These are phyloP conservation scores for Drosophila helvetica DNA, from an alignment of 2,888 invertebrate species.

Conservation along the genomic window DNA sequence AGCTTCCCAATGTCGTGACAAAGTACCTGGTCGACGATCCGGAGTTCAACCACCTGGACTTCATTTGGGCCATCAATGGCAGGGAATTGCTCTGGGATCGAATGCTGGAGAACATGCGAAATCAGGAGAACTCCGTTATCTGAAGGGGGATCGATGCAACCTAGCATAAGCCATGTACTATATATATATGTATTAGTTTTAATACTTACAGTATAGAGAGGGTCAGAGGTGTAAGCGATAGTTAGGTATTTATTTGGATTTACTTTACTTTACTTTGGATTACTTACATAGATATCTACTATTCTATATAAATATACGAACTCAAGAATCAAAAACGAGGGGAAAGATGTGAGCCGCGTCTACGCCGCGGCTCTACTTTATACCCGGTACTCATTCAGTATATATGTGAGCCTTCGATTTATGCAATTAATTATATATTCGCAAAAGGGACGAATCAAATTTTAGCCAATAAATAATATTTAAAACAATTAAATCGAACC, in stretches of 20 bases:
- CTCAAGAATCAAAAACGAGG: no score
- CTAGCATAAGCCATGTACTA: not conserved
- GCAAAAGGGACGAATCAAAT: no score
- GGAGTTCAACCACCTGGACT: constrained; percentile 89
- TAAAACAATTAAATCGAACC: no score
- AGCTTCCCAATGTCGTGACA: constrained; percentile 80
- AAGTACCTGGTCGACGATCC: constrained; percentile 86
- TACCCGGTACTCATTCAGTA: no score
- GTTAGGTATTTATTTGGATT: constrained; percentile 30
- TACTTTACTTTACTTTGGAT: not conserved
- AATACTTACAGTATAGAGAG: constrained; percentile 54
- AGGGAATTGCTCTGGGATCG: constrained; percentile 86
- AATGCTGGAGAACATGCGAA: constrained; percentile 85
- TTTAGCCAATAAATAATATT: no score
- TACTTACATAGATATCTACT: not conserved
- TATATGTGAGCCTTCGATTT: no score
- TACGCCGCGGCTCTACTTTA: no score
- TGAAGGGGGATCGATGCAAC: constrained; percentile 13
- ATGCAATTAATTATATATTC: no score
- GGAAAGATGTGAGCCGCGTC: no score
- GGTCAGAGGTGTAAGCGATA: not conserved
- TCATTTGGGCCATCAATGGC: constrained; percentile 88
- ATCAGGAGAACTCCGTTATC: constrained; percentile 58
- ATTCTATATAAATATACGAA: no score
- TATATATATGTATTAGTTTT: not conserved